Evolutionary conservation across 2,888 invertebrate species (phyloP).

Genomic region (Hymenopus coronatus): DNA sequence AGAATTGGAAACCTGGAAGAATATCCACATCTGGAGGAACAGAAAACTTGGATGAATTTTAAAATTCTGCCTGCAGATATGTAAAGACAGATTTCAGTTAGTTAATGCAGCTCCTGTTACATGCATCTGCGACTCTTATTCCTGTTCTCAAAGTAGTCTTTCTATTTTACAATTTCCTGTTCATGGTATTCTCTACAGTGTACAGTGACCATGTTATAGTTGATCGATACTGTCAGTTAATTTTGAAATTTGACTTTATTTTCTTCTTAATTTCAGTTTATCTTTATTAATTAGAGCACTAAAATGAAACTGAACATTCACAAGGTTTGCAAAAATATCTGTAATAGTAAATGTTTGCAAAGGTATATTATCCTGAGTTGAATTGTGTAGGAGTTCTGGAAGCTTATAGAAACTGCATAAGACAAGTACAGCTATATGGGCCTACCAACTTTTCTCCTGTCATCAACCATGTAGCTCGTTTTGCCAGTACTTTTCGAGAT

Average conservation of each 20-base stretch:
- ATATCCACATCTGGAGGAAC: too few relatives aligned
- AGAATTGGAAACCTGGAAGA: too few relatives aligned
- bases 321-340: background rate
- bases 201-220: too few relatives aligned
- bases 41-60: too few relatives aligned
- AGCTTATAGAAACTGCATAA: constrained; percentile 51
- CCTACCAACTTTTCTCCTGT: constrained; percentile 60
- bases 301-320: background rate
- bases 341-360: background rate
- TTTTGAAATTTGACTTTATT: background rate
- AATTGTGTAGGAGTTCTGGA: constrained; percentile 48
- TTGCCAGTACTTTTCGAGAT: constrained; percentile 49
- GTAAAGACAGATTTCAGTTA: too few relatives aligned
- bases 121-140: too few relatives aligned
- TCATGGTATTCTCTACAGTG: too few relatives aligned
- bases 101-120: too few relatives aligned
- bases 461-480: constrained; percentile 51
- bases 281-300: background rate
- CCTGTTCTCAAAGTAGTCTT: too few relatives aligned
- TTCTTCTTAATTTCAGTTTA: background rate
- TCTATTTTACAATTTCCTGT: too few relatives aligned
- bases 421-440: constrained; percentile 53
- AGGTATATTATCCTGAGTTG: background rate
- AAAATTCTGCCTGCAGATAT: too few relatives aligned
- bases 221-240: too few relatives aligned